Conservation (phyloP, 2,888 invertebrate species). For the Imbricaverruca yamaguchii region DNA sequence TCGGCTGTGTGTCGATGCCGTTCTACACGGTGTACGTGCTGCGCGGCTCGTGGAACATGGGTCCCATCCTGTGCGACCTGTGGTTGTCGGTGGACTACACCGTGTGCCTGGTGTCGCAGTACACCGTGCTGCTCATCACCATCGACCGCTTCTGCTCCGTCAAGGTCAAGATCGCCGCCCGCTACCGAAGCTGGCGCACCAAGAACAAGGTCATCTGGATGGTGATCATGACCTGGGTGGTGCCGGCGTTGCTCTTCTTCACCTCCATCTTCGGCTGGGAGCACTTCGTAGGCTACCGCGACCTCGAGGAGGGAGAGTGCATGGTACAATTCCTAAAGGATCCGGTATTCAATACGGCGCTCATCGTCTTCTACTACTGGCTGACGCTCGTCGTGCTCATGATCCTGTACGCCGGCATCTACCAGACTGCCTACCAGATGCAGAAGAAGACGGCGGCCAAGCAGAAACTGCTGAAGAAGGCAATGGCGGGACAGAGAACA, state of each 20-base stretch:
- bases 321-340: conserved; percentile 96
- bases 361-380: conserved; percentile 97
- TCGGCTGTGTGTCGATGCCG: conserved; percentile 96
- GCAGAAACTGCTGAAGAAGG: conserved; percentile 88
- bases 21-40: conserved; percentile 97
- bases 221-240: conserved; percentile 94
- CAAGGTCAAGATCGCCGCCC: conserved; percentile 87
- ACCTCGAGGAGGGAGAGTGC: conserved; percentile 78
- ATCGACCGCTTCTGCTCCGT: conserved; percentile 98
- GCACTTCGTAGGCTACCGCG: conserved; percentile 87
- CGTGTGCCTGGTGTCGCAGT: conserved; percentile 96
- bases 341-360: conserved; percentile 91
- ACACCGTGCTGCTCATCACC: conserved; percentile 96
- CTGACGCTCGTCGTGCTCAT: conserved; percentile 91
- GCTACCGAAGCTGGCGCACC: conserved; percentile 93
- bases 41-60: conserved; percentile 94
- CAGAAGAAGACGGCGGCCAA: conserved; percentile 95
- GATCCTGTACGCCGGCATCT: conserved; percentile 92
- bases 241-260: conserved; percentile 92
- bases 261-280: conserved; percentile 99
- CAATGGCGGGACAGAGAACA: conserved; percentile 82
- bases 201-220: conserved; percentile 88
- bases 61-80: conserved; percentile 89
- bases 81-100: conserved; percentile 99
- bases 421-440: conserved; percentile 94